Percentiles rank a stretch among this genome's conserved stretches.
Evolutionary conservation across 1,140 invertebrate species (phyloP).

Genomic region (Camponotus vicinus): DNA sequence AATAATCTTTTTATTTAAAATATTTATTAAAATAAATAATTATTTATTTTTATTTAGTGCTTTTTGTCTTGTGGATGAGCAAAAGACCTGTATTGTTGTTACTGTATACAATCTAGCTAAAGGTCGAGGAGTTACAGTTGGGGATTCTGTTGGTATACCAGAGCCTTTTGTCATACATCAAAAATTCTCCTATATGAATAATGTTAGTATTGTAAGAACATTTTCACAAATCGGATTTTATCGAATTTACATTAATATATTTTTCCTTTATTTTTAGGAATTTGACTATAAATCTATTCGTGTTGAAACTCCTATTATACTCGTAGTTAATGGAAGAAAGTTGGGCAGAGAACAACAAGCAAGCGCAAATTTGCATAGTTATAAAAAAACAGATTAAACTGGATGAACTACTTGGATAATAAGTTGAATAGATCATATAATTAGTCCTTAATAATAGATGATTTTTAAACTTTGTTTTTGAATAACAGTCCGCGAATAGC

Average conservation of each 20-base stretch:
- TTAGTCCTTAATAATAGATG: not conserved
- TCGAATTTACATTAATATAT: constrained; percentile 38
- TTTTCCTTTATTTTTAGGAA: constrained; percentile 86
- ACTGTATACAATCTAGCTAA: constrained; percentile 94
- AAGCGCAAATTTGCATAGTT: constrained; percentile 84
- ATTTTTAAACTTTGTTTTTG: constrained; percentile 18
- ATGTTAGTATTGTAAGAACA: constrained; percentile 85
- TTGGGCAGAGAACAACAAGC: constrained; percentile 90
- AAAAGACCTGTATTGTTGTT: constrained; percentile 90
- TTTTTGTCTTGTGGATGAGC: constrained; percentile 93
- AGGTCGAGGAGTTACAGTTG: constrained; percentile 93
- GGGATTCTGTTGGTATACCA: constrained; percentile 93
- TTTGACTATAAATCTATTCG: constrained; percentile 91
- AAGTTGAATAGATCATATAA: not conserved
- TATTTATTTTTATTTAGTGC: constrained; percentile 87
- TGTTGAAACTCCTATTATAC: constrained; percentile 91
- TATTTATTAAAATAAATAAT: constrained; percentile 22
- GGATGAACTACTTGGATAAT: constrained; percentile 5
- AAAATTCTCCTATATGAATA: constrained; percentile 87
- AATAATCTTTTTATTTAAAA: not conserved
- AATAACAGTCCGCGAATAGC: not conserved
- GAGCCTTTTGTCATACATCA: constrained; percentile 91
- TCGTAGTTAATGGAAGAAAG: constrained; percentile 92
- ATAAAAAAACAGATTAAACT: constrained; percentile 82
- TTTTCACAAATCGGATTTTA: not conserved